These are phyloP conservation scores for Schlechtendalia chinensis DNA, from an alignment of 1,140 invertebrate species.

Conservation along the genomic window DNA sequence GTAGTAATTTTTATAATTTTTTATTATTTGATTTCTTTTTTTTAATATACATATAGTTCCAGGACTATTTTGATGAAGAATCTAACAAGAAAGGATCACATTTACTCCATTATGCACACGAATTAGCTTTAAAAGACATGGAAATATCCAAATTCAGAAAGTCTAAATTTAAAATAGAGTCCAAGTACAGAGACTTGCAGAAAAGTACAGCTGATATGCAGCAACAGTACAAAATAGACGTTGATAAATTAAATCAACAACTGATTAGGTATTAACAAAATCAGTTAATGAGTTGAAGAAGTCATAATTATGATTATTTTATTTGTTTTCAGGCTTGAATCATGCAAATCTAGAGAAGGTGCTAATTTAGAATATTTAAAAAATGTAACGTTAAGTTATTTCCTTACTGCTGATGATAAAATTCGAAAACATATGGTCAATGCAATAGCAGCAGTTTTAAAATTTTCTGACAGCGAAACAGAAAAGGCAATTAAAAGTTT, in stretches of 20 bases:
- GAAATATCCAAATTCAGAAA: conserved; percentile 72
- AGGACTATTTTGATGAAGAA: conserved; percentile 47
- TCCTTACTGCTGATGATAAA: conserved; percentile 68
- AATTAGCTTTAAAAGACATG: conserved; percentile 76
- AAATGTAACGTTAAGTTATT: conserved; percentile 81
- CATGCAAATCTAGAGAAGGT: conserved; percentile 75
- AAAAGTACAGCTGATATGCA: conserved; percentile 61
- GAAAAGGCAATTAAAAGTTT: conserved; percentile 42
- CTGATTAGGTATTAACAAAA: conserved; percentile 59
- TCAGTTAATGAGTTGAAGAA: not conserved
- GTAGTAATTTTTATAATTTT: not conserved
- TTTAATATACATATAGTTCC: conserved; percentile 19
- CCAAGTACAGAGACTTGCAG: conserved; percentile 65
- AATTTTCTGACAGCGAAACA: conserved; percentile 73
- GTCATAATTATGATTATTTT: not conserved
- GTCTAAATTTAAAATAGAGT: conserved; percentile 71
- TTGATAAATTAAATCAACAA: conserved; percentile 62
- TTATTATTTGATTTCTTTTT: conserved; percentile 4
- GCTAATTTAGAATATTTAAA: conserved; percentile 88
- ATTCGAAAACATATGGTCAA: conserved; percentile 81
- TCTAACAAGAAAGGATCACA: conserved; percentile 60
- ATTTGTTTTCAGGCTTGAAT: conserved; percentile 63
- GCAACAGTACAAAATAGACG: conserved; percentile 62
- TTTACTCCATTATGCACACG: conserved; percentile 81
- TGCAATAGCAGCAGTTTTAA: conserved; percentile 80